Conservation (phyloP, 2,888 invertebrate genomes). For the Leptopilina drosophilae region DNA sequence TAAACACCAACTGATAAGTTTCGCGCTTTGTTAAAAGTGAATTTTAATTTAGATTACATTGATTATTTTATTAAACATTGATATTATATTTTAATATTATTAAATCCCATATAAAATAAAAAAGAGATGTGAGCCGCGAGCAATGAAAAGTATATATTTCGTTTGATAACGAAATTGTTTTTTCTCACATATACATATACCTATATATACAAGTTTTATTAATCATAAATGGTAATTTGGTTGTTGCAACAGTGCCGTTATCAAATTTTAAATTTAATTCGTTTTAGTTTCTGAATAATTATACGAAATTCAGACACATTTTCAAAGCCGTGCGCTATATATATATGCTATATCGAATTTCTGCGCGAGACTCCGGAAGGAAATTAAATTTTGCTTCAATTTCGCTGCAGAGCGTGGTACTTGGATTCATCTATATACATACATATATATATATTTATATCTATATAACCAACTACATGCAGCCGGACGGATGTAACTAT, state of each 20-base stretch:
- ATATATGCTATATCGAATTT: conserved; percentile 44
- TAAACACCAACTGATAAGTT: too few relatives aligned
- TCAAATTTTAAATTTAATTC: conserved; percentile 41
- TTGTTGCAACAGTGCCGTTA: neutral
- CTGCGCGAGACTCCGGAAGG: conserved; percentile 35
- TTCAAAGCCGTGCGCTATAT: neutral
- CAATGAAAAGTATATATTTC: neutral
- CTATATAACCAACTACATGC: conserved; percentile 8
- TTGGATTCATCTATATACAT: conserved; percentile 19
- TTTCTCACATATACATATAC: neutral
- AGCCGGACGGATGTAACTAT: conserved; percentile 34
- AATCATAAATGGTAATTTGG: conserved; percentile 3
- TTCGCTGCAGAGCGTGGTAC: conserved; percentile 39
- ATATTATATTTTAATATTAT: too few relatives aligned
- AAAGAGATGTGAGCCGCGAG: too few relatives aligned
- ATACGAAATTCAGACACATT: conserved; percentile 16
- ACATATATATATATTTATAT: neutral
- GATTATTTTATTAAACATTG: too few relatives aligned
- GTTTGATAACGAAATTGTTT: conserved; percentile 14
- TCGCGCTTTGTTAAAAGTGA: too few relatives aligned
- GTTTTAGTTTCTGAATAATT: conserved; percentile 25
- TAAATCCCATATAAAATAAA: too few relatives aligned
- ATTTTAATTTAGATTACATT: too few relatives aligned
- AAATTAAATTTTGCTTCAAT: conserved; percentile 54
- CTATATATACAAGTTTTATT: conserved; percentile 4